A percentile compares a stretch with the other conserved stretches of the same genome.
phyloP scores from a whole-genome alignment of 2,113 vertebrate species.

The Nycticryphes semicollaris region DNA sequence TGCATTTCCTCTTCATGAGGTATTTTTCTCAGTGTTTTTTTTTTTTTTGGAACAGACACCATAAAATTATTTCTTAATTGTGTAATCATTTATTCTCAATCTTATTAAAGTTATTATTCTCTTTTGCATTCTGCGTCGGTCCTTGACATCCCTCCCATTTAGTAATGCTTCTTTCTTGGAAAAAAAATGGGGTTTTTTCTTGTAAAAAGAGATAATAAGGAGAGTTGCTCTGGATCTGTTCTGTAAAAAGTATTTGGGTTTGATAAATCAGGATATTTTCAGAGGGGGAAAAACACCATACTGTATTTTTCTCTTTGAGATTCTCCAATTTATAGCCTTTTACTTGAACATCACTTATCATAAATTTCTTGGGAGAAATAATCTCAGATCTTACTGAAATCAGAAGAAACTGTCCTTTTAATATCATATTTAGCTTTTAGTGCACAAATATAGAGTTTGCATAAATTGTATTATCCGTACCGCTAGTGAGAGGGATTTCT shows the following conservation, averaged over 20 bases:
- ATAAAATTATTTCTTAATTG: neutral
- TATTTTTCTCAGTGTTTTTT: slow-evolving; percentile 61
- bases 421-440: neutral
- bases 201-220: neutral
- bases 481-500: neutral
- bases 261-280: neutral
- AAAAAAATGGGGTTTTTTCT: neutral
- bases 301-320: neutral
- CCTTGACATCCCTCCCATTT: neutral
- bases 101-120: neutral
- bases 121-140: neutral
- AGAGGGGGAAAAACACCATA: neutral
- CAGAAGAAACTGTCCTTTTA: neutral
- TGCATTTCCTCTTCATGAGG: slow-evolving; percentile 96
- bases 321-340: neutral
- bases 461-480: neutral
- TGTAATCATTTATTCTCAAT: neutral
- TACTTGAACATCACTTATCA: neutral
- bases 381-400: neutral
- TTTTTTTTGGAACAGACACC: neutral
- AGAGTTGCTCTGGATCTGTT: neutral
- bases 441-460: neutral
- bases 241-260: neutral
- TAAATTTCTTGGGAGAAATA: neutral
- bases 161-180: neutral